Base-by-base conservation (phyloP, 23 tunicate genomes). In the Styela clava region DNA sequence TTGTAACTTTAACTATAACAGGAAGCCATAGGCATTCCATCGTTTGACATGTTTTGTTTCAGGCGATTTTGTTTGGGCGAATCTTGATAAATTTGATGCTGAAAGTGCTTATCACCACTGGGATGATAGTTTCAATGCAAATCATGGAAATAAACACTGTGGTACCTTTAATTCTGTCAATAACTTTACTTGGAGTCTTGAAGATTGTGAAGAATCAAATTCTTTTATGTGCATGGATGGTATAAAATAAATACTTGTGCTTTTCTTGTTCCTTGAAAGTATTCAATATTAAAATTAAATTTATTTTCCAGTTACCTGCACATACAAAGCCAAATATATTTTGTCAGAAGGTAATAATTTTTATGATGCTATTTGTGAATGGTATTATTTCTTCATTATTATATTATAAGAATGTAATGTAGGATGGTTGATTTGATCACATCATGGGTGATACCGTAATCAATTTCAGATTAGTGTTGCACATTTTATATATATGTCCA, bases 221-320 rank as follows among this genome's bases (percentile, higher is more conserved):
- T 52, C 81, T 9, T 76, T 44, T 24, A 36, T 76, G 1, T 76
- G 81, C 81, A 76, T 76, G 81, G 81, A 76, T 52, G 65, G 81
- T 76, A 22, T 44, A 64, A 20, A 34, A 0, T 26, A 22, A 22
- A 23, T n/a, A n/a, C n/a, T n/a, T n/a, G n/a, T n/a, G n/a, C n/a
- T n/a, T n/a, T n/a, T n/a, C n/a, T n/a, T n/a, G n/a, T 67, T 1
- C 2, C 30, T 67, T 18, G 16, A 67, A 29, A 7, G 18, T 64
- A 64, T 7, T 64, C 5, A 24, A 5, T 5, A 64, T 12, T 25
- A 3, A 64, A 64, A 24, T 24, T 25, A 64, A 64, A 24, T 64
- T 25, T 64, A 9, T 0, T 35, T 44, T 52, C 27, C 81, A 76
- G 81, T 76, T 23, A 76, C 81, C 33, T 76, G 81, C 65, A 26